A percentile compares a stretch with the other conserved stretches of the same genome.
phyloP scores from a whole-genome alignment of 2,113 vertebrate species.

The Dicentrarchus labrax region DNA sequence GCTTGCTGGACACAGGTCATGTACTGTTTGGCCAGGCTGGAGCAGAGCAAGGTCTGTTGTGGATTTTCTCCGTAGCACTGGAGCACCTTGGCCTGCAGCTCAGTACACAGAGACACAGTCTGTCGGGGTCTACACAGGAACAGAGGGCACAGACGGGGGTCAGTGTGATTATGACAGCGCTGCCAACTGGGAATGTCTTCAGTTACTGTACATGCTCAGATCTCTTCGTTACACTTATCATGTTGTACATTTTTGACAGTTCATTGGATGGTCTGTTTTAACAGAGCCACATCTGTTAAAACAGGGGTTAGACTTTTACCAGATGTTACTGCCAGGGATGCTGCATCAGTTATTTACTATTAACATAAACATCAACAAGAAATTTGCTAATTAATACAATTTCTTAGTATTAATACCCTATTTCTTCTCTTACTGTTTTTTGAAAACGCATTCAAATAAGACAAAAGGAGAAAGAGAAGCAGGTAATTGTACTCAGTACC shows the following conservation, averaged over 20 bases:
- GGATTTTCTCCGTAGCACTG: conserved; percentile 90
- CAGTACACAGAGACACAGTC: conserved; percentile 86
- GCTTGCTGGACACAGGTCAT: conserved; percentile 90
- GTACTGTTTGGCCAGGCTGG: conserved; percentile 91
- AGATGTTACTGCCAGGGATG: not conserved
- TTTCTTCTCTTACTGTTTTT: no score
- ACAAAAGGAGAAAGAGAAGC: no score
- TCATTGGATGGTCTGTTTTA: not conserved
- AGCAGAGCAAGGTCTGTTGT: conserved; percentile 91
- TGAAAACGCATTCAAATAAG: no score
- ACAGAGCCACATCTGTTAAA: not conserved
- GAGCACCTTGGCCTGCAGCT: conserved; percentile 90
- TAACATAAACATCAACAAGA: not conserved
- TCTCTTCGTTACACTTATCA: not conserved
- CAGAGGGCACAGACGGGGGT: conserved; percentile 20
- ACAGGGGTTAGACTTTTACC: not conserved
- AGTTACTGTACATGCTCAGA: not conserved
- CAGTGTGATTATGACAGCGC: not conserved
- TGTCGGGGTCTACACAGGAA: conserved; percentile 80
- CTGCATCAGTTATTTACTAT: not conserved
- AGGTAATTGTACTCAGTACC: no score
- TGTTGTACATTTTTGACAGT: not conserved
- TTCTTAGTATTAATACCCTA: no score
- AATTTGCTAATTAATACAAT: no score
- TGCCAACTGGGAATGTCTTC: not conserved